Base-by-base conservation (phyloP, 2,888 invertebrate species). In the Watsonalla cultraria region DNA sequence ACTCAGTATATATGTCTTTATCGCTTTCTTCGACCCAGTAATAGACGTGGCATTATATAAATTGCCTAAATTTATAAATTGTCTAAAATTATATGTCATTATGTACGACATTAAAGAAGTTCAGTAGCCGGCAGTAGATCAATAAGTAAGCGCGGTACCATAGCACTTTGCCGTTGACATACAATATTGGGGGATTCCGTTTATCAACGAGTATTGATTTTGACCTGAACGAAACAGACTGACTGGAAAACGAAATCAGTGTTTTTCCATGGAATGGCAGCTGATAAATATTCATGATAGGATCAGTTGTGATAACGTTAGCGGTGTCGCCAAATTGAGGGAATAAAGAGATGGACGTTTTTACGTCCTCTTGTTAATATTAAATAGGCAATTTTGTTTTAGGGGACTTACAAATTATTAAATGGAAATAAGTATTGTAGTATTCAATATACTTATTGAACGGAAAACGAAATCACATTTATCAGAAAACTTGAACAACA, bases 211-310 rank as follows among this genome's bases (percentile, higher is more conserved):
- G 60, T 74, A 79, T 76, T 70, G 73, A 75, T 76, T 76, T 70
- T 65, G 53, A 57, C 52, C 51, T 56, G 47, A 45, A 52, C 34
- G 55, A 52, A 62, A 61, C 62, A 61, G 54, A 60, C 48, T 49
- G 57, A 68, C 69, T 70, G 68, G 68, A 70, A 74, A 74, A 73
- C 62, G 54, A 77, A 80, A 82, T 78, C 80, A 70, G 78, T 79
- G 70, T 78, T 84, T 84, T 86, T 84, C 82, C 82, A 75, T 75
- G 24, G 24, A 24, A 24, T 24, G 62, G 66, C 59, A 67, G 68
- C 81, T 81, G 81, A 86, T 86, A 84, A 86, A 86, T 85, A 85
- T 86, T 84, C 83, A 87, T 84, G 76, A 75, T 76, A 73, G 74
- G 37, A 73, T 77, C 74, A 72, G 66, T 55, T 58, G 51, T 64